A percentile compares a stretch with the other conserved stretches of the same genome.
Evolutionary conservation across 2,113 vertebrate genomes (phyloP).

Genomic region (Chauna torquata): DNA sequence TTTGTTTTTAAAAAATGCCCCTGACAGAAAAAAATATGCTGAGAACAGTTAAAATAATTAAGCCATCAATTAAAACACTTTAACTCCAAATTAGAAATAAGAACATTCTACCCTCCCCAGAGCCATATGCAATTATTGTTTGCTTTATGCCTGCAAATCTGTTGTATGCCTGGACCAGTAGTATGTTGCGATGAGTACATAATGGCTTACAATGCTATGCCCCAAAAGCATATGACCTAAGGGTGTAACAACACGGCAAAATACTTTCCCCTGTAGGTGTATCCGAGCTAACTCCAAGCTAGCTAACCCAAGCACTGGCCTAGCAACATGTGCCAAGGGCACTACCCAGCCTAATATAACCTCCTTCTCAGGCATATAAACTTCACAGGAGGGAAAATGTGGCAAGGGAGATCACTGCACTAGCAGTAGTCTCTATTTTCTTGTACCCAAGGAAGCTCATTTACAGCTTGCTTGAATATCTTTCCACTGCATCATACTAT

Average conservation of each 20-base stretch:
- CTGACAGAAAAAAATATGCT: background rate
- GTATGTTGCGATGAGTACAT: background rate
- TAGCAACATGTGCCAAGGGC: background rate
- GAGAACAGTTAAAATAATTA: background rate
- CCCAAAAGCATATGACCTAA: background rate
- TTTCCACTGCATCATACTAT: background rate
- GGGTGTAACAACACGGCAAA: rapidly evolving
- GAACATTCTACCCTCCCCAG: background rate
- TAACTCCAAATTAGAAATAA: background rate
- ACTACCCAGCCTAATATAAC: background rate
- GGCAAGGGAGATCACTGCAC: background rate
- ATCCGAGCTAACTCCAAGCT: background rate
- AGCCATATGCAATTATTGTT: background rate
- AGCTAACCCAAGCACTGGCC: background rate
- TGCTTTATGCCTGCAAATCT: background rate
- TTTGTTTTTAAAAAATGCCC: background rate
- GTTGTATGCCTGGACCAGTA: background rate
- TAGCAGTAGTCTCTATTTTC: background rate
- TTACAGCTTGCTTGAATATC: background rate
- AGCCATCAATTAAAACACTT: background rate
- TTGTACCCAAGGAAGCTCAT: background rate
- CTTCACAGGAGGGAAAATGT: background rate
- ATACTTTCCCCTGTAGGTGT: background rate
- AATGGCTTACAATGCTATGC: too few relatives aligned
- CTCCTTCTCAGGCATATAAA: background rate